Conservation (phyloP, 1,140 invertebrate genomes). For the Drosophila funebris region DNA sequence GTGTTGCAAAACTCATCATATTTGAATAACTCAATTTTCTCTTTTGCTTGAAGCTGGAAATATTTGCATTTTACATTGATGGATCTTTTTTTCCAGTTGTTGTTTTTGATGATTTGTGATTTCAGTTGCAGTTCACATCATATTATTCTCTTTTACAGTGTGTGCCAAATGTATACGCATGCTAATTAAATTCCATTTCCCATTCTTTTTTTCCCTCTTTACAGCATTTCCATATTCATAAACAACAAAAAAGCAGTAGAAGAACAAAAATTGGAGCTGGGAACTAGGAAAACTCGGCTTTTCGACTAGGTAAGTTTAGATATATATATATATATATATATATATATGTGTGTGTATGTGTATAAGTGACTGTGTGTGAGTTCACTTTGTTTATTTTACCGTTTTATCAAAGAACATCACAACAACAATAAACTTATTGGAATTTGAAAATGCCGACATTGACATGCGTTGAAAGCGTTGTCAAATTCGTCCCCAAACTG, state of each 20-base stretch:
- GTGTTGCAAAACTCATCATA: constrained; percentile 4
- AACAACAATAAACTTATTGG: constrained; percentile 56
- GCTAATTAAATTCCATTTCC: constrained; percentile 61
- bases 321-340: not conserved
- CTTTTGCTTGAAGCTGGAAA: constrained; percentile 4
- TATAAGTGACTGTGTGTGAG: not conserved
- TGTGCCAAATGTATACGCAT: constrained; percentile 40
- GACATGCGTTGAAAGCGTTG: constrained; percentile 59
- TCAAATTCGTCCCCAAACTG: constrained; percentile 25
- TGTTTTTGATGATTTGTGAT: not conserved
- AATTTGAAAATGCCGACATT: constrained; percentile 60
- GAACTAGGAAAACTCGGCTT: constrained; percentile 10
- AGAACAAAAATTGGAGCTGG: not conserved
- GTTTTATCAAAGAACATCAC: constrained; percentile 40
- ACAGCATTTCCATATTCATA: constrained; percentile 45
- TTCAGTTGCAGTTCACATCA: constrained; percentile 1
- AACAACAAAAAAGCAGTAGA: not conserved
- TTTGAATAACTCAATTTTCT: constrained; percentile 52
- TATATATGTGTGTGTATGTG: not conserved
- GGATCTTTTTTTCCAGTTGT: constrained; percentile 38
- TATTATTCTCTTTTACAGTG: constrained; percentile 27
- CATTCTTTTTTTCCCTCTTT: constrained; percentile 25
- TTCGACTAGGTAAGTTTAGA: constrained; percentile 37
- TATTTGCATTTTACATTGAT: constrained; percentile 60
- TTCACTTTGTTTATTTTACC: constrained; percentile 29